Conservation (phyloP, 1,140 invertebrate species). For the Triops cancriformis region DNA sequence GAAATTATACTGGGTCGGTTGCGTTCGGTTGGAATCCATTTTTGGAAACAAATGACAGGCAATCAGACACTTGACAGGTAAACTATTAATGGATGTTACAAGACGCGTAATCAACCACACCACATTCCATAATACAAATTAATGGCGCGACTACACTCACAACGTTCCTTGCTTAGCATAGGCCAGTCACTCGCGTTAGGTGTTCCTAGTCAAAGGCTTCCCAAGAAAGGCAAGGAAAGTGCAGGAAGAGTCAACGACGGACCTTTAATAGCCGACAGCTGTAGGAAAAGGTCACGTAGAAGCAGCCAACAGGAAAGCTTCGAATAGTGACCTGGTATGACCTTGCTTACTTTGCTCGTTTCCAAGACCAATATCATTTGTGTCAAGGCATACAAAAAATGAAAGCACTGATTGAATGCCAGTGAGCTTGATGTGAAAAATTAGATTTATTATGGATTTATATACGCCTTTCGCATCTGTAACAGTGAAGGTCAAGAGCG, state of each 20-base stretch:
- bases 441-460: too few relatives aligned
- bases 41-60: background rate
- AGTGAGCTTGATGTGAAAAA: too few relatives aligned
- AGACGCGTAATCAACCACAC: background rate
- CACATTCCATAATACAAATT: background rate
- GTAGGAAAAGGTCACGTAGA: background rate
- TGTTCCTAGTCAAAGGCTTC: background rate
- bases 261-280: background rate
- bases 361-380: too few relatives aligned
- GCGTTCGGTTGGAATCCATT: background rate
- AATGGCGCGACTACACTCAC: background rate
- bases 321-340: background rate
- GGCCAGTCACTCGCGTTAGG: background rate
- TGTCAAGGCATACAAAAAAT: too few relatives aligned
- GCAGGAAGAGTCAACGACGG: background rate
- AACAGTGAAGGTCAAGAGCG: too few relatives aligned
- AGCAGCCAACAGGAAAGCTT: background rate
- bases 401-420: too few relatives aligned
- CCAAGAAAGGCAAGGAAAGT: background rate
- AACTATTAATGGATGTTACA: too few relatives aligned
- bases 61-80: too few relatives aligned
- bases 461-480: too few relatives aligned
- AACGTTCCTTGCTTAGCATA: background rate
- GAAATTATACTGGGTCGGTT: background rate
- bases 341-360: background rate